phyloP scores from a whole-genome alignment of 2,113 vertebrate genomes.

The Catharus fuscescens region DNA sequence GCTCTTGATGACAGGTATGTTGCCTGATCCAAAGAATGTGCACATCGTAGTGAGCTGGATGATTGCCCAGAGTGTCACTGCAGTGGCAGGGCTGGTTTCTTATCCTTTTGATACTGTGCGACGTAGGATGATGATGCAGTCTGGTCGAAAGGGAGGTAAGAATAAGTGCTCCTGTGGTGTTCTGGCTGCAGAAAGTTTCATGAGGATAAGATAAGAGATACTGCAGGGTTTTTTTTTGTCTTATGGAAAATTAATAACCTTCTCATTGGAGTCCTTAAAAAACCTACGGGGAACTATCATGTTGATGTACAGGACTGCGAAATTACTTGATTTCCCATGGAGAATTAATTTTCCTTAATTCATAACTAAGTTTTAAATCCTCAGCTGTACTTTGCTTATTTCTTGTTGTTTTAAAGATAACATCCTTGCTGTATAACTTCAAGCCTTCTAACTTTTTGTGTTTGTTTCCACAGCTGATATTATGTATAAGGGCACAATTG shows the following conservation, averaged over 20 bases:
- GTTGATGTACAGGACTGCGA: neutral
- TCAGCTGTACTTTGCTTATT: neutral
- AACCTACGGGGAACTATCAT: neutral
- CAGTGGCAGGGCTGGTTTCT: constrained; percentile 89
- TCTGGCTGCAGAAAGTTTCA: neutral
- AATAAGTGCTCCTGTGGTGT: neutral
- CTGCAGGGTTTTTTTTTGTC: neutral
- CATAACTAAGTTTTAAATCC: neutral
- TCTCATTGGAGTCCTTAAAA: neutral
- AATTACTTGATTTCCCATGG: neutral
- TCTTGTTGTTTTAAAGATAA: neutral
- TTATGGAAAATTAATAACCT: neutral
- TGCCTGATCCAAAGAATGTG: constrained; percentile 98
- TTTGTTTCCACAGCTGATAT: constrained; percentile 89
- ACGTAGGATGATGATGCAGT: constrained; percentile 99
- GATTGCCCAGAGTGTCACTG: constrained; percentile 96
- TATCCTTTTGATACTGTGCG: constrained; percentile 98
- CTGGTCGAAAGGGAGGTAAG: constrained; percentile 97
- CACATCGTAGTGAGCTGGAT: constrained; percentile 97
- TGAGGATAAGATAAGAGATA: neutral
- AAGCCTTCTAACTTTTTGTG: constrained; percentile 11
- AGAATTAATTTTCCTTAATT: neutral
- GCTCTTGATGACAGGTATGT: constrained; percentile 85
- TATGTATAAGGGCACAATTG: constrained; percentile 96
- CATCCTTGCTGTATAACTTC: neutral